Base-by-base conservation (phyloP, 2,797 vertebrate genomes). In the Scolopax rusticola region DNA sequence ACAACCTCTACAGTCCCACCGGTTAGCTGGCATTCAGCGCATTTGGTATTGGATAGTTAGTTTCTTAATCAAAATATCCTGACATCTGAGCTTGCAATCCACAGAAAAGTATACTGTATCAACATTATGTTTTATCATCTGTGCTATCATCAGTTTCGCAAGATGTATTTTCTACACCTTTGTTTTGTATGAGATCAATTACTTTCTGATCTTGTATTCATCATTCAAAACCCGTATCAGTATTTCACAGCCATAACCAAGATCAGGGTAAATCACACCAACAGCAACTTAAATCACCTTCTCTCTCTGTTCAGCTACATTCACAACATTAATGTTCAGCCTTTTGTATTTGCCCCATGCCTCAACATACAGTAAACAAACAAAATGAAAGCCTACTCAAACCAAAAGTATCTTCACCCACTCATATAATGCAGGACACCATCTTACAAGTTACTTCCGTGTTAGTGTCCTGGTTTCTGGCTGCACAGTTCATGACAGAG, bases 1-100 rank as follows among this genome's bases (percentile, higher is more conserved):
- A n/a, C 0, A 0, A n/a, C 28, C 50, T 74, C n/a, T 40, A 25
- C 50, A 40, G 15, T 21, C 12, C 41, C 60, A 64, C 27, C 2
- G 1, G 16, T 59, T n/a, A 59, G 8, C 6, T 68, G 36, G 36
- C 13, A 50, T 57, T 40, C 48, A n/a, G 3, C 14, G 15, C 23
- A 17, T 64, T 90, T 77, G 17, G 5, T 47, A 30, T 7, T n/a
- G 11, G 48, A 70, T 27, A 23, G 12, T 73, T 78, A 43, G 47
- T 50, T 88, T 61, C 68, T 75, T 63, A 25, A 60, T 47, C 11
- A 30, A 51, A 90, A 30, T 50, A 69, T 11, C 16, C 6, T 12
- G n/a, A 60, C 30, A 73, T 36, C 21, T 0, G 0, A 84, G 45
- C 25, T 15, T 51, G 12, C 14, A 47, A 23, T 18, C 47, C 47